Base-by-base conservation (phyloP, 2,113 vertebrate species). In the Phodopus roborovskii region DNA sequence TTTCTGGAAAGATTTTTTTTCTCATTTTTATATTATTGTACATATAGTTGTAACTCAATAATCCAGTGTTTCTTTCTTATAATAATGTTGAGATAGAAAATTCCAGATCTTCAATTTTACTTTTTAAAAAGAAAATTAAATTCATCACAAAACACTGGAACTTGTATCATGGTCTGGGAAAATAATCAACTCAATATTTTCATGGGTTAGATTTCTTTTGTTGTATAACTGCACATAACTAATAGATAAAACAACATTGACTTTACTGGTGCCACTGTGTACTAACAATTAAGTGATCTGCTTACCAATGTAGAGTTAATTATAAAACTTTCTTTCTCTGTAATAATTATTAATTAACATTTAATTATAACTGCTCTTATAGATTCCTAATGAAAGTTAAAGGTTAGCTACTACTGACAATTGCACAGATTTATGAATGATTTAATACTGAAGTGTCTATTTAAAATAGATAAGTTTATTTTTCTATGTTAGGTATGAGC, bases 151-250 rank as follows among this genome's bases (percentile, higher is more conserved):
- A 89, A 8, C 11, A 94, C 60, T 45, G 50, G 50, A 97, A 94
- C 87, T 62, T 0, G 5, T 73, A 1, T 95, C 50, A 78, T n/a
- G 91, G 96, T 97, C 95, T 97, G 4, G 79, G 94, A 97, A 98
- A 97, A 50, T 1, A 92, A 88, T 97, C n/a, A 85, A 68, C 62
- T 68, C 62, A 48, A 16, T 50, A 68, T 66, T 86, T 85, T 86
- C 17, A 70, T n/a, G 50, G 3, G 68, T 24, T 36, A 3, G 30
- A 86, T 24, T 94, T 60, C 1, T 82, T 36, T 66, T 91, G 12
- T 96, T 90, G 1, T 50, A 95, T 5, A 94, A 62, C 78, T 33
- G 73, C 68, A 94, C 96, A n/a, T 48, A 53, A 91, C 53, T 79
- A 96, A 97, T 95, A 48, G 87, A 91, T 90, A 94, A 22, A 79